Evolutionary conservation across 2,113 vertebrate genomes (phyloP).

Genomic region (Oreochromis aureus): DNA sequence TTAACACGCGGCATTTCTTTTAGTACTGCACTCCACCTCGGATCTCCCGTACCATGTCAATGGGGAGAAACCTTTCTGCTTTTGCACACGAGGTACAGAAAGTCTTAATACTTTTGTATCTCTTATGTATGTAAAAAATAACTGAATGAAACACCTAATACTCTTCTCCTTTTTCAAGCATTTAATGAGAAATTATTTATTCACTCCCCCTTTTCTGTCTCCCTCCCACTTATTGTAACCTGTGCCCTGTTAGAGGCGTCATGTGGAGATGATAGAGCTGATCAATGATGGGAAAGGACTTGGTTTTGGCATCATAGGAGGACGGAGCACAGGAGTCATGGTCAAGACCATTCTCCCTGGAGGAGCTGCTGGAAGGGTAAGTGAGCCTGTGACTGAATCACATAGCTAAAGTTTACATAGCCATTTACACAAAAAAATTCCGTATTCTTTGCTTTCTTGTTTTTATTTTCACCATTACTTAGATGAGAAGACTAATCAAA

Average conservation of each 20-base stretch:
- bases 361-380: slow-evolving; percentile 90
- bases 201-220: not conserved
- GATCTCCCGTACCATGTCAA: slow-evolving; percentile 61
- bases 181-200: not conserved
- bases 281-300: slow-evolving; percentile 91
- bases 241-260: slow-evolving; percentile 67
- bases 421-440: not conserved
- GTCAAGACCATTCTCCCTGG: slow-evolving; percentile 95
- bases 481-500: not conserved
- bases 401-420: not conserved
- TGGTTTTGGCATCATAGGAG: slow-evolving; percentile 95
- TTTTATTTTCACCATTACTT: not conserved
- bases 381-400: not conserved
- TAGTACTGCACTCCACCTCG: slow-evolving; percentile 68
- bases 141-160: not conserved
- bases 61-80: slow-evolving; percentile 64
- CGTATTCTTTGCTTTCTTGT: not conserved
- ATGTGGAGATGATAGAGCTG: slow-evolving; percentile 89
- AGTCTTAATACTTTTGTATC: not conserved
- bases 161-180: not conserved
- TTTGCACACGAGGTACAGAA: slow-evolving; percentile 61
- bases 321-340: slow-evolving; percentile 87
- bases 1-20: slow-evolving; percentile 18
- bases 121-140: not conserved
- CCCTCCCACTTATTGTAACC: not conserved